Evolutionary conservation across 2,888 invertebrate species (phyloP), one percentile per base, ranked within the genome.

Genomic region (Eristalinus sepulchralis): DNA sequence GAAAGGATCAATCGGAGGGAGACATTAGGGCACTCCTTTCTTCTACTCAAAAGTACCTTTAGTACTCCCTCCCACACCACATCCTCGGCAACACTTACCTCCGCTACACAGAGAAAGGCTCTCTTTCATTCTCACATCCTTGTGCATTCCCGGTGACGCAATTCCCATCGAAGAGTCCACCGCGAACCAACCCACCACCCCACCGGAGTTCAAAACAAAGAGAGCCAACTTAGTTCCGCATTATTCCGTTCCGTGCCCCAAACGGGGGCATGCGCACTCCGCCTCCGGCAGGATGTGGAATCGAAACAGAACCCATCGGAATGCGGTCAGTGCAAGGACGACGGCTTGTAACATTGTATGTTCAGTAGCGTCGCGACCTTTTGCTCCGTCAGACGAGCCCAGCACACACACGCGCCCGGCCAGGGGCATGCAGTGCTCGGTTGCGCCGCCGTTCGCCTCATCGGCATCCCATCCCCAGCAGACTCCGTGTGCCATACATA

Each of bases 351-450:
- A 31, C 63, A 34, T 66, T 64, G 33, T 47, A 11, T 73, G 67
- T 79, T 79, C 64, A 83, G 83, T 83, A 83, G 59, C 47, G 75
- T 17, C 53, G 64, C 68, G 79, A 70, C 68, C 73, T 83, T 73
- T 73, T 79, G 63, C 34, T 47, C 57, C 68, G 77, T 39, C 39
- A 82, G 60, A 82, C 47, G 17, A 47, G n/a, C 27, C 5, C 27
- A 27, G 17, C 47, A 17, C 47, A 17, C 17, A 47, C 47, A 47
- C 73, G 55, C 64, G 53, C 39, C 60, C 57, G 22, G 27, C 22
- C 63, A 47, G 22, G 17, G 63, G 39, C n/a, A 34, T 13, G 34
- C 63, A 63, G 64, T 64, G 64, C 34, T 55, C 64, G 64, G 47
- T 33, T 47, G 20, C 20, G 22, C 53, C 20, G 22, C 53, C 53